Base-by-base conservation (phyloP, 2,113 vertebrate species). In the Lasiurus cinereus region DNA sequence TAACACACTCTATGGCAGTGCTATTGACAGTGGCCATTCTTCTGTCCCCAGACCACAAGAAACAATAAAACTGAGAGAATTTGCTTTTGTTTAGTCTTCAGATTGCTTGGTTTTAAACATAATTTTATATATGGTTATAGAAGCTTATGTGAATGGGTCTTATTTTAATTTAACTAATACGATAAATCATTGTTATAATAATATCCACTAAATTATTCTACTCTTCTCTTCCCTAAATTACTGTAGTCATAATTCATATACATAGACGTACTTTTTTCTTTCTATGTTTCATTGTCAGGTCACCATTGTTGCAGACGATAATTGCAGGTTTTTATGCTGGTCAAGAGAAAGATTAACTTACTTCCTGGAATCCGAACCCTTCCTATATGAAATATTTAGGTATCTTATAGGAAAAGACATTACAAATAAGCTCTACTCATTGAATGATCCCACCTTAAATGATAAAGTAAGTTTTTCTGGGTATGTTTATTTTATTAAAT, bases 391-490 rank as follows among this genome's bases (percentile, higher is more conserved):
- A 98, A 99, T 99, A 93, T 99, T 99, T 98, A 98, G 98, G 77
- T 99, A 99, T 93, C 99, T 99, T 88, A 99, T 99, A 50, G 99
- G 99, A 93, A 99, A 99, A 98, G 99, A 99, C 97, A 99, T 99
- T 97, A 99, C 99, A 98, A 99, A 99, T 96, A 99, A 99, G 96
- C 98, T 99, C 46, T 99, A 99, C 96, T 99, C 99, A 2, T 98
- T 99, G 96, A 99, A 99, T 85, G 99, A 99, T 84, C 99, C 99
- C 22, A 99, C 99, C 13, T 98, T 99, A 97, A 99, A 98, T 90
- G 99, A 99, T 97, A 99, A 99, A 99, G 99, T 99, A 97, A 62
- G 98, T 48, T 46, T 86, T 93, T 64, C 50, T 54, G 83, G 94
- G 59, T 73, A 14, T 67, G 8, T 92, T 84, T 72, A 52, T 83